phyloP scores from a whole-genome alignment of 2,888 invertebrate genomes.

The Mesorhabditis spiculigera region DNA sequence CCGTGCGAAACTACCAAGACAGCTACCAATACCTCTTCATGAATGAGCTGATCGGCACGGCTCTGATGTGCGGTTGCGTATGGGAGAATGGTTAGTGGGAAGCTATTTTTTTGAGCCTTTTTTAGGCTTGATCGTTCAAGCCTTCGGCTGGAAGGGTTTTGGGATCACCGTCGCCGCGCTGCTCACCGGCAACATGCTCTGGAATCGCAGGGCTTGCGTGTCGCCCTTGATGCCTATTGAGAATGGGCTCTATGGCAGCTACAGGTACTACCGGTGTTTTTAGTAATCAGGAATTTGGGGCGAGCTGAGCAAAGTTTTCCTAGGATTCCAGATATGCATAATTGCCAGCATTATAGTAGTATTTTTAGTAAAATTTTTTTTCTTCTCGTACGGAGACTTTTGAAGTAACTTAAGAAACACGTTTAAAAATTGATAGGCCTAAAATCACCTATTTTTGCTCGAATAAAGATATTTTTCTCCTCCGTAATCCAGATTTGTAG shows the following conservation, averaged over 20 bases:
- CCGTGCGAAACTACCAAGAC: conserved; percentile 1
- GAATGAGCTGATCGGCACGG: conserved; percentile 37
- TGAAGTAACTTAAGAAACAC: no score
- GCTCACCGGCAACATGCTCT: conserved; percentile 29
- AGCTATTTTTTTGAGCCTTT: conserved; percentile 7
- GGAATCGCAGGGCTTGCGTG: conserved; percentile 48
- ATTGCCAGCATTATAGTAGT: no score
- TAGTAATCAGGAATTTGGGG: no score
- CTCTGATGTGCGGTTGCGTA: conserved; percentile 56
- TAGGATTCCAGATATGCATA: no score
- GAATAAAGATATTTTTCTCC: no score
- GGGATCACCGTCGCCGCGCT: conserved; percentile 43
- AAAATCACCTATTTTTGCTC: no score
- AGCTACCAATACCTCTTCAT: conserved; percentile 24
- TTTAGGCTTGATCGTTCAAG: conserved; percentile 42
- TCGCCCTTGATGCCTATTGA: conserved; percentile 46
- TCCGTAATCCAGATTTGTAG: no score
- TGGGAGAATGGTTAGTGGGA: conserved; percentile 51
- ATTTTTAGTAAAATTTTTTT: no score
- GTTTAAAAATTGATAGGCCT: no score
- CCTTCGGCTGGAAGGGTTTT: conserved; percentile 48
- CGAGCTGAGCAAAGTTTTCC: no score
- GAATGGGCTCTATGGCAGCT: conserved; percentile 19
- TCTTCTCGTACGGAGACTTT: no score
- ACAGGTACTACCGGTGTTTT: no score